phyloP scores from a whole-genome alignment of 1,140 invertebrate genomes.

The Hyphantria cunea region DNA sequence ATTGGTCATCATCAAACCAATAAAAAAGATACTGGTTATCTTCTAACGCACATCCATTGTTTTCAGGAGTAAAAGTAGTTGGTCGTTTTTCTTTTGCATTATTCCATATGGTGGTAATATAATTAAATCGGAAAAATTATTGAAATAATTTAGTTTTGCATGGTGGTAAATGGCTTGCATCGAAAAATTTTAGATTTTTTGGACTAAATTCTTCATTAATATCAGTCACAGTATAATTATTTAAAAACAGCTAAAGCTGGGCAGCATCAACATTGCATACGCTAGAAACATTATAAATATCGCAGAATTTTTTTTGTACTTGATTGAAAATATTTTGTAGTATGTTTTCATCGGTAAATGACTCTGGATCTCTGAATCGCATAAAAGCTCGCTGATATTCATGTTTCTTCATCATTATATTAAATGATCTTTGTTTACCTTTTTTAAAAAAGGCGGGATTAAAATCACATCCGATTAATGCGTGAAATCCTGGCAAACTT shows the following conservation, averaged over 20 bases:
- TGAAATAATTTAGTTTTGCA: conserved; percentile 50
- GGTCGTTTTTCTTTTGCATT: conserved; percentile 32
- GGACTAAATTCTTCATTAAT: conserved; percentile 41
- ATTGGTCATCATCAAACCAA: conserved; percentile 37
- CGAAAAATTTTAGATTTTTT: conserved; percentile 50
- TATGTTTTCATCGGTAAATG: not conserved
- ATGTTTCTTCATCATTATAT: not conserved
- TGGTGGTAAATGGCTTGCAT: conserved; percentile 45
- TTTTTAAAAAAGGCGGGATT: conserved; percentile 53
- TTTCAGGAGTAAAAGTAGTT: conserved; percentile 15
- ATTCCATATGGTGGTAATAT: conserved; percentile 49
- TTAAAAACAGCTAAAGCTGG: conserved; percentile 32
- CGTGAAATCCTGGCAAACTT: conserved; percentile 45
- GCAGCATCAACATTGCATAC: conserved; percentile 16
- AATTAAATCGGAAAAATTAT: conserved; percentile 49
- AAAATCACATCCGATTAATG: conserved; percentile 68
- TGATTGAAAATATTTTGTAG: conserved; percentile 24
- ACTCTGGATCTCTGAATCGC: not conserved
- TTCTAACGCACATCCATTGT: conserved; percentile 40
- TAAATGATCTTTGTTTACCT: conserved; percentile 1
- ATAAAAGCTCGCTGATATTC: conserved; percentile 15
- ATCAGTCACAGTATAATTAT: conserved; percentile 38
- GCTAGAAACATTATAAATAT: conserved; percentile 30
- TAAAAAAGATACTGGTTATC: conserved; percentile 37
- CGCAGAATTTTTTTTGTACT: conserved; percentile 29